Base-by-base conservation (phyloP, 2,797 vertebrate species). In the Luscinia megarhynchos region DNA sequence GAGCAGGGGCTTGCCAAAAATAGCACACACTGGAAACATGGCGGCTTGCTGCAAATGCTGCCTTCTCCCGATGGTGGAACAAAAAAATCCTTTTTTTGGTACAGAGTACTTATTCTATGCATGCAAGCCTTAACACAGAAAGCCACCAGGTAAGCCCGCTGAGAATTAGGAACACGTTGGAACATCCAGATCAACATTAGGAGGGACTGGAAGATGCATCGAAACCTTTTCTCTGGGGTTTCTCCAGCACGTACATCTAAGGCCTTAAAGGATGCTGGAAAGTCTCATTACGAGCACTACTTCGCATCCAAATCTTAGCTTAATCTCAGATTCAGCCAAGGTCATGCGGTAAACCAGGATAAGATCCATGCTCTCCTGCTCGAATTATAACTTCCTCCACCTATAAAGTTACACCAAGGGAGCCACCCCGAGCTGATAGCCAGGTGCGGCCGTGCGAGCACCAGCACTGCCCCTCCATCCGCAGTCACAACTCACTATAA, bases 21-120 rank as follows among this genome's bases (percentile, higher is more conserved):
- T 96, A 97, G 96, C 92, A 91, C 40, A 17, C 57, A 62, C 79
- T 94, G 69, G 88, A 96, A 97, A 96, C 86, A 97, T 96, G 94
- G 96, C 93, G 78, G 74, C 92, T 84, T 76, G 78, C 93, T 95
- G 93, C 95, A 95, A 95, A 94, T 12, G 68, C 83, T 93, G 93
- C 88, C 87, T 61, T 41, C 74, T 63, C 32, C 61, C 61, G 72
- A 50, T 1, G 72, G 45, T 24, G 32, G 68, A 34, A 67, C 32
- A 53, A 50, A 55, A 30, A 46, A 48, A 20, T 8, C 10, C 11
- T 41, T 80, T 81, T 73, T 30, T 76, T 87, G n/a, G 29, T n/a
- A 43, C 59, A 11, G 43, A 24, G 14, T 8, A 30, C 8, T 38
- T 34, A 22, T 2, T 18, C 9, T 4, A 19, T 5, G 16, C 11